phyloP scores from a whole-genome alignment of 2,113 vertebrate species.

The Marcusenius ussheri region DNA sequence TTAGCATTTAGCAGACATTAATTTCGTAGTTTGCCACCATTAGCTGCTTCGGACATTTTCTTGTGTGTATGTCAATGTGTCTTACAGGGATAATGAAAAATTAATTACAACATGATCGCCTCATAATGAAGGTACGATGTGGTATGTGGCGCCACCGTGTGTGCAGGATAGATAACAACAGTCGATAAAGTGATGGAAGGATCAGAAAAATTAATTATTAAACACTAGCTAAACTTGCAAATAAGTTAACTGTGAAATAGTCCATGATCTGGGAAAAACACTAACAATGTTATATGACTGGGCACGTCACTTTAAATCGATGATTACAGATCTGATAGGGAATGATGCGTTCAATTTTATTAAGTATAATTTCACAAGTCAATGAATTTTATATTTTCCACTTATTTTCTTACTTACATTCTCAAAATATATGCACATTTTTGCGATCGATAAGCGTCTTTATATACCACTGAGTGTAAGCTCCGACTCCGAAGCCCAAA shows the following conservation, averaged over 20 bases:
- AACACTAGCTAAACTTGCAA: neutral
- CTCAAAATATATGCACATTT: neutral
- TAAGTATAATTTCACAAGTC: neutral
- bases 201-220: neutral
- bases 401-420: neutral
- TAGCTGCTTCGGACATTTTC: neutral
- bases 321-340: neutral
- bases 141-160: conserved; percentile 14
- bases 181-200: neutral
- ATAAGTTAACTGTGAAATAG: neutral
- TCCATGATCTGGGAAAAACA: neutral
- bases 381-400: neutral
- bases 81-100: neutral
- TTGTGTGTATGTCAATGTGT: neutral
- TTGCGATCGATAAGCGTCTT: neutral
- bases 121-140: neutral
- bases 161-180: neutral
- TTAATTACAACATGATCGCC: neutral
- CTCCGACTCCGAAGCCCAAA: neutral
- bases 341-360: neutral
- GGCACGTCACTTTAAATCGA: neutral
- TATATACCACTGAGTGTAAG: neutral
- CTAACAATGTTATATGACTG: neutral
- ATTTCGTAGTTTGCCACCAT: neutral
- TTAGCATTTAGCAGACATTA: neutral